A percentile compares a stretch with the other conserved stretches of the same genome.
Conservation (phyloP, 2,888 invertebrate genomes). For the Parthenolecanium corni region DNA sequence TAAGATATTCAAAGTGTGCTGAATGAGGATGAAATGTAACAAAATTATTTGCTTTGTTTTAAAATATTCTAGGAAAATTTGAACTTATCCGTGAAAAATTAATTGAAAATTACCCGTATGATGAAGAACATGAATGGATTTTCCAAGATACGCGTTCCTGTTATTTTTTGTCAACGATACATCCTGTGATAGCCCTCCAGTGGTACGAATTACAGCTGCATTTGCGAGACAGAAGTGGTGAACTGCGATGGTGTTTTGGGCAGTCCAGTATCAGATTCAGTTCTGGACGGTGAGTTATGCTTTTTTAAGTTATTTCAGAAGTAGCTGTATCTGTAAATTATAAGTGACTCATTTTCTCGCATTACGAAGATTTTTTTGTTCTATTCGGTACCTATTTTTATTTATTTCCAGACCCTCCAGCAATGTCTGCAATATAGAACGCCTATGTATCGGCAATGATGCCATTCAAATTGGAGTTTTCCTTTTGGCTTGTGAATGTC, state of each 20-base stretch:
- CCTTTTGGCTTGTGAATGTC: neutral
- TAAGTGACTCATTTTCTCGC: no score
- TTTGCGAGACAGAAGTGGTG: neutral
- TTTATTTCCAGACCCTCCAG: neutral
- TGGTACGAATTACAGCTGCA: conserved; percentile 10
- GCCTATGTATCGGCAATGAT: neutral
- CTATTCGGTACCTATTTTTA: no score
- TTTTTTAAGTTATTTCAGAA: no score
- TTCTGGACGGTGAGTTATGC: neutral
- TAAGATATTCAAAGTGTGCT: neutral
- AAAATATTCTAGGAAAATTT: conserved; percentile 6
- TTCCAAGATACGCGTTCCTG: neutral
- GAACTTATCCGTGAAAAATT: neutral
- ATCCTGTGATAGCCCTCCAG: conserved; percentile 1
- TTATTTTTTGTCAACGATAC: neutral
- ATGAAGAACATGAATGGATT: neutral
- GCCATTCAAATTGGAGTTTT: conserved; percentile 1
- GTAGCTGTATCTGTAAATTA: no score
- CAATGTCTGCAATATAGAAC: neutral
- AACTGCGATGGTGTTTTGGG: neutral
- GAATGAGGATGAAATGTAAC: no score
- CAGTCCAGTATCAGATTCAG: neutral
- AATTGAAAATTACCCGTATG: neutral
- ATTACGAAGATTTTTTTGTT: no score
- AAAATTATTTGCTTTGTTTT: no score